Evolutionary conservation across 2,113 vertebrate species (phyloP).

Genomic region (Irena cyanogastra): DNA sequence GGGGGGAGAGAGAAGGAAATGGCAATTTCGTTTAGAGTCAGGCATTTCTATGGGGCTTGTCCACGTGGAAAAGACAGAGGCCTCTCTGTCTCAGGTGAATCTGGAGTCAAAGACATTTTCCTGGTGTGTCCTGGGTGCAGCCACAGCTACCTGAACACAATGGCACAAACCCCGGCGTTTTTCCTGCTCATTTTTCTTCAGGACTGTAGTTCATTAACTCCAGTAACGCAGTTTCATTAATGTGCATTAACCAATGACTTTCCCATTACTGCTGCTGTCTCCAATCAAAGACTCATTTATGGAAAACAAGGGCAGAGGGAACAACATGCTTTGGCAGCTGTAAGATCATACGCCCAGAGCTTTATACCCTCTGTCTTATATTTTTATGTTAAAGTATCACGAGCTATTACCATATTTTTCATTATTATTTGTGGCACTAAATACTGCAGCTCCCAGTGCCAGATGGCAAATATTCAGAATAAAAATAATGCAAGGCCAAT

Average conservation of each 20-base stretch:
- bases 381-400: conserved; percentile 45
- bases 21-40: background rate
- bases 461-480: conserved; percentile 56
- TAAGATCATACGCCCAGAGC: conserved; percentile 2
- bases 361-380: conserved; percentile 51
- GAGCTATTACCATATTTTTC: conserved; percentile 54
- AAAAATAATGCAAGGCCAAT: conserved; percentile 55
- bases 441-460: conserved; percentile 38
- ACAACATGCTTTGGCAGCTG: conserved; percentile 33
- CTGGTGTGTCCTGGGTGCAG: background rate
- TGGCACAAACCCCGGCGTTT: background rate
- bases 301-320: conserved; percentile 56
- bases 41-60: background rate
- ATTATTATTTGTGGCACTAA: conserved; percentile 59
- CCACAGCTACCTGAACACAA: background rate
- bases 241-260: background rate
- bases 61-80: background rate
- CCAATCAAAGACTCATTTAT: conserved; percentile 39
- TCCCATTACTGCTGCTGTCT: conserved; percentile 14
- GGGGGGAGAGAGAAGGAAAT: background rate
- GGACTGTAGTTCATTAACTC: background rate
- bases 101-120: background rate
- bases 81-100: background rate
- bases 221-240: background rate
- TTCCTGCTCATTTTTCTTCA: background rate